These are phyloP conservation scores for Tolypeutes matacus DNA, from an alignment of 2,797 vertebrate genomes.

Conservation along the genomic window DNA sequence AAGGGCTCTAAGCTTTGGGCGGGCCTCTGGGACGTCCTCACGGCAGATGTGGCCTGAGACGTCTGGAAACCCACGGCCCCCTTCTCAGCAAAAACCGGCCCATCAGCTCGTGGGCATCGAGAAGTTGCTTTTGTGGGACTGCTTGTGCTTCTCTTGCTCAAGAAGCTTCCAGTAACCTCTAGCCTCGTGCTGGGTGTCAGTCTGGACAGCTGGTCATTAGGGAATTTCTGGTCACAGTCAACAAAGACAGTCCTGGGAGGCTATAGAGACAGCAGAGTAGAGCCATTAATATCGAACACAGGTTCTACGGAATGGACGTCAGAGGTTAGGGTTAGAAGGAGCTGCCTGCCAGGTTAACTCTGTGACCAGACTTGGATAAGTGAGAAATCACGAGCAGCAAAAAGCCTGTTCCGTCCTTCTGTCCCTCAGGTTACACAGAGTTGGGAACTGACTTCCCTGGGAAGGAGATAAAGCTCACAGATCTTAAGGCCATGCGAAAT, in stretches of 20 bases:
- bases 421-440: neutral
- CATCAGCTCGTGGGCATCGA: rapidly evolving
- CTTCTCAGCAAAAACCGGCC: neutral
- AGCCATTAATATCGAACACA: neutral
- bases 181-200: rapidly evolving
- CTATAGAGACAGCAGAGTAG: neutral
- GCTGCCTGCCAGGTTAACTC: neutral
- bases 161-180: neutral
- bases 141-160: neutral
- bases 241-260: neutral
- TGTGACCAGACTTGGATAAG: neutral
- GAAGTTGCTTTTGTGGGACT: neutral
- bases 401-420: neutral
- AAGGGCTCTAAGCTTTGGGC: neutral
- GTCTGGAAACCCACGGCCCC: neutral
- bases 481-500: neutral
- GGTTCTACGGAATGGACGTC: neutral
- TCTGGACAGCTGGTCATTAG: neutral
- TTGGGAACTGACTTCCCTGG: neutral
- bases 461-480: neutral
- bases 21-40: neutral
- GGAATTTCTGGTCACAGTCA: neutral
- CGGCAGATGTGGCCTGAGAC: neutral
- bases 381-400: neutral
- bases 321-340: neutral